Conservation (phyloP, 2,113 vertebrate species). For the Psephotus haematonotus region DNA sequence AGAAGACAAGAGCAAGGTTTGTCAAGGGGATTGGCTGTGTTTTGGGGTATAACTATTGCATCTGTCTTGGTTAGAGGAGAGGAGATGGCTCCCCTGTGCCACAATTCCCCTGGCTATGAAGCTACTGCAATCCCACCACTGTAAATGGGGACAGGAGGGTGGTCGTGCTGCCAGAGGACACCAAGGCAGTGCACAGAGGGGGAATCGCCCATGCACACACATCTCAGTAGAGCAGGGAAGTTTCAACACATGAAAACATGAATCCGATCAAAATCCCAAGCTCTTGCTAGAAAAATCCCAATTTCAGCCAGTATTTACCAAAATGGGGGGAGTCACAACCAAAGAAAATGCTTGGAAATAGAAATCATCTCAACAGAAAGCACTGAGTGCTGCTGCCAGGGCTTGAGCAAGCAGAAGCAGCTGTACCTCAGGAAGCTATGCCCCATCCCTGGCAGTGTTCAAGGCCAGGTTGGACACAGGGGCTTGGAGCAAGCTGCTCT, state of each 20-base stretch:
- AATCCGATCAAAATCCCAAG: background rate
- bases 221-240: background rate
- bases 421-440: accelerated
- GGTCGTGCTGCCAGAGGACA: background rate
- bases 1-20: background rate
- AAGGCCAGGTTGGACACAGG: background rate
- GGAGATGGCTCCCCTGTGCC: background rate
- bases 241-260: background rate
- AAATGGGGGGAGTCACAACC: accelerated
- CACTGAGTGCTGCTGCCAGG: background rate
- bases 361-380: background rate
- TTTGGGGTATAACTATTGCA: background rate
- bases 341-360: background rate
- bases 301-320: background rate
- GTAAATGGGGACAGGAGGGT: accelerated
- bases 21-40: background rate
- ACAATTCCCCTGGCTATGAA: accelerated
- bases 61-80: background rate
- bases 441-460: background rate
- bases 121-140: accelerated
- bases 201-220: accelerated
- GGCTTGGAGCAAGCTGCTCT: background rate
- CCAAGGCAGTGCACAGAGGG: accelerated
- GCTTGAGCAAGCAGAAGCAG: background rate
- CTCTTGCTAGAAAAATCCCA: background rate